Conservation (phyloP, 2,888 invertebrate species). For the Nowickia ferox region DNA sequence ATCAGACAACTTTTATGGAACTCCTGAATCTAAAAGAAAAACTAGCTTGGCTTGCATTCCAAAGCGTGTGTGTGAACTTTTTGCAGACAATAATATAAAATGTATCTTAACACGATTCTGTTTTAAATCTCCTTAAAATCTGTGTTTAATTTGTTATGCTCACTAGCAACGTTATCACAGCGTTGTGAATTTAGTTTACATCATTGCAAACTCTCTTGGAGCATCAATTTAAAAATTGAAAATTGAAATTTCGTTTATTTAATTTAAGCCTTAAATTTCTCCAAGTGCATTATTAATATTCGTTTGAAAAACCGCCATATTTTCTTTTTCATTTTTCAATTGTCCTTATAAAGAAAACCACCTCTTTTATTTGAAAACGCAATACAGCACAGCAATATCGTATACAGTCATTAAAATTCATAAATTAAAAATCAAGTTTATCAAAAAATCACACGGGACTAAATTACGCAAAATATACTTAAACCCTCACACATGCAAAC, state of each 20-base stretch:
- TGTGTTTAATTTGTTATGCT: no score
- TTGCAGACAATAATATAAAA: no score
- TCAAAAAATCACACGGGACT: constrained; percentile 74
- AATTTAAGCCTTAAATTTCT: constrained; percentile 4
- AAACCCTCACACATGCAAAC: constrained; percentile 25
- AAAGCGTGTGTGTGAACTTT: no score
- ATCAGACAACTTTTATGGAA: no score
- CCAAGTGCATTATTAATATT: constrained; percentile 55
- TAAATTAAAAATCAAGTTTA: constrained; percentile 72
- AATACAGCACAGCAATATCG: constrained; percentile 7
- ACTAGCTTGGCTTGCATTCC: no score
- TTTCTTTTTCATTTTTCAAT: constrained; percentile 32
- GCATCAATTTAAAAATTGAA: no score
- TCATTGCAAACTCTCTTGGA: no score
- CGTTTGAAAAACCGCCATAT: constrained; percentile 67
- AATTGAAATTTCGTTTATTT: not conserved
- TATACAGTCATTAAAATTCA: constrained; percentile 71
- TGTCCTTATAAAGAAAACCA: constrained; percentile 48
- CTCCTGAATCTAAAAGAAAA: no score
- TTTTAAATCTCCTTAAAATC: no score
- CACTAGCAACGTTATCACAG: no score
- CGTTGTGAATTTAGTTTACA: no score
- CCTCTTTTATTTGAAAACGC: constrained; percentile 50
- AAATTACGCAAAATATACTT: constrained; percentile 69
- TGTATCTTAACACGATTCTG: no score